Evolutionary conservation across 2,888 invertebrate genomes (phyloP).

Genomic region (Nymphalis urticae): DNA sequence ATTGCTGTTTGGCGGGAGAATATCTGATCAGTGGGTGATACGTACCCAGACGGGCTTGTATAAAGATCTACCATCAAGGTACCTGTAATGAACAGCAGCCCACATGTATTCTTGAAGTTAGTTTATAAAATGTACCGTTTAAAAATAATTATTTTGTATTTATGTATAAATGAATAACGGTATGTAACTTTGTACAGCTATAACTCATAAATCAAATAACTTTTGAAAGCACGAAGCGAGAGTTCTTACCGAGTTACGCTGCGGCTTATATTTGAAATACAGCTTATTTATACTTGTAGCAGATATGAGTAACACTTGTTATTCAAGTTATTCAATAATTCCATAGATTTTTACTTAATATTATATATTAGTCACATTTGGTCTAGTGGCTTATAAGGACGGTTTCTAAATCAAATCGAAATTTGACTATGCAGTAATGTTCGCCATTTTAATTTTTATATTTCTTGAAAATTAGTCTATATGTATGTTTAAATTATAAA

Average conservation of each 20-base stretch:
- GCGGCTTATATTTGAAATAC: slow-evolving; percentile 6
- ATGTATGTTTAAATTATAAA: too few relatives aligned
- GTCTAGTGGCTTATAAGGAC: too few relatives aligned
- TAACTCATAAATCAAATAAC: slow-evolving; percentile 10
- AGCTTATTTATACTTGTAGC: not conserved
- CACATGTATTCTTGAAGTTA: not conserved
- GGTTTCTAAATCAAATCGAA: too few relatives aligned
- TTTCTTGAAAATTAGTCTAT: too few relatives aligned
- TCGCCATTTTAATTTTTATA: too few relatives aligned
- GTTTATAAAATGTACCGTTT: not conserved
- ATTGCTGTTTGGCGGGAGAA: too few relatives aligned
- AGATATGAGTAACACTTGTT: not conserved
- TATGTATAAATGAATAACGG: not conserved
- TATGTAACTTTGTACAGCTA: not conserved
- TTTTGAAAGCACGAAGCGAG: slow-evolving; percentile 8
- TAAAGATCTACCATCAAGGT: too few relatives aligned
- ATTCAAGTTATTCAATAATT: slow-evolving; percentile 2
- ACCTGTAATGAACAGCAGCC: too few relatives aligned
- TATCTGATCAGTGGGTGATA: too few relatives aligned
- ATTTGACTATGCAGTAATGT: too few relatives aligned
- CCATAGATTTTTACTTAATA: not conserved
- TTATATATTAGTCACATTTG: too few relatives aligned
- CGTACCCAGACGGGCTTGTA: too few relatives aligned
- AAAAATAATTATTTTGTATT: not conserved
- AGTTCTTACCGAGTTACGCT: slow-evolving; percentile 4